These are phyloP conservation scores for Phyto melanocephala DNA, from an alignment of 2,888 invertebrate species.

Conservation along the genomic window DNA sequence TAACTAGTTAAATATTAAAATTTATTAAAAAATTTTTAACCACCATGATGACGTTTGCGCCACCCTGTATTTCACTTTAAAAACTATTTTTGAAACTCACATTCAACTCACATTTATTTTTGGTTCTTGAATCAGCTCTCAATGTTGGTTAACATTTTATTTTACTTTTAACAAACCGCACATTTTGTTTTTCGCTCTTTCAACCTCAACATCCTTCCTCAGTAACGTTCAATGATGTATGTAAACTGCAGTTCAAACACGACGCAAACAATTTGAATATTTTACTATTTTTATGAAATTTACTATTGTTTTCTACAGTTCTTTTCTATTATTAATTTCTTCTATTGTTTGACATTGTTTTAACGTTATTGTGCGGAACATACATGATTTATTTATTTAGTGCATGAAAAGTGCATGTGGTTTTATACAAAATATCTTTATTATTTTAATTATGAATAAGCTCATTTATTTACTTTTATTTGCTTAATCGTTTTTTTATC, in stretches of 20 bases:
- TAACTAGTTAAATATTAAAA: too few relatives aligned
- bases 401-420: neutral
- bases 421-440: neutral
- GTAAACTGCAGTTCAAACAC: neutral
- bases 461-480: neutral
- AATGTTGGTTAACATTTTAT: too few relatives aligned
- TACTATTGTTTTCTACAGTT: neutral
- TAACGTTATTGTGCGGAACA: neutral
- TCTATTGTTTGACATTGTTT: neutral
- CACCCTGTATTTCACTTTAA: too few relatives aligned
- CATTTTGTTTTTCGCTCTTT: neutral
- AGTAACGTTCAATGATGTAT: neutral
- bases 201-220: neutral
- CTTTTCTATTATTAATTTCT: conserved; percentile 20
- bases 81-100: too few relatives aligned
- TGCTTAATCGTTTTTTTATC: neutral
- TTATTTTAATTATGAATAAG: conserved; percentile 3
- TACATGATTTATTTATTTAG: neutral
- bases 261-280: neutral
- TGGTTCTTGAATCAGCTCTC: too few relatives aligned
- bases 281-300: neutral
- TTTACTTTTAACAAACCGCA: too few relatives aligned
- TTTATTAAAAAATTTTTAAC: too few relatives aligned
- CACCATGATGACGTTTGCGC: too few relatives aligned
- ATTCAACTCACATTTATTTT: too few relatives aligned